Evolutionary conservation across 2,888 invertebrate genomes (phyloP).

Genomic region (Leucophora obtusa): DNA sequence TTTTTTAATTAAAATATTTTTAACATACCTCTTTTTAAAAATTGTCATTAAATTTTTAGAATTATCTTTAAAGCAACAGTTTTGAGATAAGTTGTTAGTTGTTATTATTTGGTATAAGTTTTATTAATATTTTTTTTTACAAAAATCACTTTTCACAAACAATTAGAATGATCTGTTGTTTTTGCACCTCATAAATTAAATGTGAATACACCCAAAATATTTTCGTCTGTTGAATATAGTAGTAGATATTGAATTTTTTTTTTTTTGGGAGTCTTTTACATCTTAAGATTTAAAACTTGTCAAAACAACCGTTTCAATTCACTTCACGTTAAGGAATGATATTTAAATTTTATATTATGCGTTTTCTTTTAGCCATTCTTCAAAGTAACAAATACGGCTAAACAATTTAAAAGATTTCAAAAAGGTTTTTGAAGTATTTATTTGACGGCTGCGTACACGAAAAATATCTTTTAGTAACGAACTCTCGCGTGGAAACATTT

Average conservation of each 20-base stretch:
- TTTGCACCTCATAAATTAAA: conserved; percentile 26
- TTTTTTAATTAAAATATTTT: neutral
- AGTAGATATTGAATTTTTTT: conserved; percentile 8
- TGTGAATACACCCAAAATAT: conserved; percentile 33
- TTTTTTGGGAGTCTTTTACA: conserved; percentile 14
- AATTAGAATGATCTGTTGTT: conserved; percentile 9
- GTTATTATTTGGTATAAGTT: neutral
- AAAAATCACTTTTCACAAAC: neutral
- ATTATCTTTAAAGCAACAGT: neutral
- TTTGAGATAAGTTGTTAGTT: neutral
- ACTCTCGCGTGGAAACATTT: neutral
- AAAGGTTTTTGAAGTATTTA: conserved; percentile 59
- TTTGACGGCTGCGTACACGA: conserved; percentile 63
- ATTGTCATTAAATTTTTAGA: neutral
- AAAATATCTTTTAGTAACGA: conserved; percentile 49
- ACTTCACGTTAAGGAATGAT: conserved; percentile 76
- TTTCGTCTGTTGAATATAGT: conserved; percentile 20
- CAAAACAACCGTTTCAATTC: conserved; percentile 73
- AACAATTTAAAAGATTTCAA: conserved; percentile 59
- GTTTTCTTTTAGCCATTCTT: conserved; percentile 50
- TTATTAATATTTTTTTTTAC: neutral
- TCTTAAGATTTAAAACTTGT: conserved; percentile 52
- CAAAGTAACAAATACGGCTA: conserved; percentile 53
- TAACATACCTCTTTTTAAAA: neutral
- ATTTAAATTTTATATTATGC: conserved; percentile 68